Percentiles rank a stretch among this genome's conserved stretches.
phyloP scores from a whole-genome alignment of 2,888 invertebrate species.

The Drosophila longiperda region DNA sequence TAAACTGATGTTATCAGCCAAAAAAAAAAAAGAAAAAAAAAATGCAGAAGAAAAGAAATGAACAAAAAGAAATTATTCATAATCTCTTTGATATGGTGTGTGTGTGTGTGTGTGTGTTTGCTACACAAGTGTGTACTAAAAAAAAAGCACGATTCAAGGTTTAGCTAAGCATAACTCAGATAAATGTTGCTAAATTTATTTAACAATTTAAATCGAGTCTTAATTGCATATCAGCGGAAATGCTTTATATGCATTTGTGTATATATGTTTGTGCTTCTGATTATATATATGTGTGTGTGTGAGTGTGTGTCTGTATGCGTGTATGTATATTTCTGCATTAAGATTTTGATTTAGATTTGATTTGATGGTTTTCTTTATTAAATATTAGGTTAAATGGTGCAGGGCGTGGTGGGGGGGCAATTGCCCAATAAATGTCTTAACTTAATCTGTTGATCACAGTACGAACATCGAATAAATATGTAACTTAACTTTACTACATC shows the following conservation, averaged over 20 bases:
- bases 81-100: slow-evolving; percentile 33
- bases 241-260: not conserved
- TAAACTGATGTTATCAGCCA: slow-evolving; percentile 56
- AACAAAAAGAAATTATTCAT: slow-evolving; percentile 10
- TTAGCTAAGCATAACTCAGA: not conserved
- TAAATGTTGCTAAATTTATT: slow-evolving; percentile 2
- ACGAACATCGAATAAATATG: not conserved
- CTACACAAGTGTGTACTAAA: not conserved
- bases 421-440: not conserved
- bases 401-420: not conserved
- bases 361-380: not conserved
- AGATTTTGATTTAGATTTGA: slow-evolving; percentile 2
- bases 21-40: slow-evolving; percentile 17
- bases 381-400: not conserved
- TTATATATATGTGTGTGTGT: not conserved
- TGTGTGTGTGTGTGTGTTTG: not conserved
- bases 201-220: not conserved
- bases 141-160: slow-evolving; percentile 20
- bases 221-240: slow-evolving; percentile 5
- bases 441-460: not conserved
- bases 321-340: not conserved
- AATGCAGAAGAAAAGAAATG: slow-evolving; percentile 14
- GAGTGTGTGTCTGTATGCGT: not conserved
- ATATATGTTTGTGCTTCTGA: not conserved
- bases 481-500: too few relatives aligned